phyloP scores from a whole-genome alignment of 2,888 invertebrate species.

The Icerya purchasi region DNA sequence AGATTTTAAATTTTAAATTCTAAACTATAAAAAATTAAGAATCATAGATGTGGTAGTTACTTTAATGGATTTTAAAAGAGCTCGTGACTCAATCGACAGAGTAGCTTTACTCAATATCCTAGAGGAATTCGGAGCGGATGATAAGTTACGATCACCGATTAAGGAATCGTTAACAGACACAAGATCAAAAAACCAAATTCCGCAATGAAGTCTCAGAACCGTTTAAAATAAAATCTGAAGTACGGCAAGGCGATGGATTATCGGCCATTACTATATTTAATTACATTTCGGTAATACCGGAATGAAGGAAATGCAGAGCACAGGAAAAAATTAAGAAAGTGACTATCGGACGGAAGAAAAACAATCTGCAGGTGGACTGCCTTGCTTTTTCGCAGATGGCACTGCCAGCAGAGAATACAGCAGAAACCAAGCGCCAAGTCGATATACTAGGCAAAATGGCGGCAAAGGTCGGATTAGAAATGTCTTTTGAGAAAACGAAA shows the following conservation, averaged over 20 bases:
- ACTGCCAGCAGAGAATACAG: not conserved
- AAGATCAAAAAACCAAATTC: not conserved
- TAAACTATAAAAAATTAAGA: not conserved
- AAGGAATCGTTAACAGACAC: not conserved
- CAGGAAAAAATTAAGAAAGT: not conserved
- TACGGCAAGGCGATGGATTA: not conserved
- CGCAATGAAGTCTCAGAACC: not conserved
- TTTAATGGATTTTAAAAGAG: not conserved
- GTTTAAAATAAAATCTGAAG: not conserved
- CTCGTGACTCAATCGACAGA: not conserved
- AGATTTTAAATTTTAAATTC: not conserved
- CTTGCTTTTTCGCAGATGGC: not conserved
- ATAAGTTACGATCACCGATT: not conserved
- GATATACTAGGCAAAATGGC: too few species aligned
- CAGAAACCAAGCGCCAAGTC: too few species aligned
- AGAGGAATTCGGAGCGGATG: not conserved
- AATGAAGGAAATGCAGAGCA: not conserved
- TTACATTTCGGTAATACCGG: not conserved
- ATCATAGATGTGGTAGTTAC: not conserved
- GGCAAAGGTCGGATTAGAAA: too few species aligned
- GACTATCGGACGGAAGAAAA: not conserved
- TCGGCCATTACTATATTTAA: not conserved
- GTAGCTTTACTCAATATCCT: not conserved
- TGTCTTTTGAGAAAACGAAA: not conserved
- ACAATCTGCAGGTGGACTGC: not conserved